phyloP scores from a whole-genome alignment of 2,888 invertebrate species.

The Troglohyphantes excavatus region DNA sequence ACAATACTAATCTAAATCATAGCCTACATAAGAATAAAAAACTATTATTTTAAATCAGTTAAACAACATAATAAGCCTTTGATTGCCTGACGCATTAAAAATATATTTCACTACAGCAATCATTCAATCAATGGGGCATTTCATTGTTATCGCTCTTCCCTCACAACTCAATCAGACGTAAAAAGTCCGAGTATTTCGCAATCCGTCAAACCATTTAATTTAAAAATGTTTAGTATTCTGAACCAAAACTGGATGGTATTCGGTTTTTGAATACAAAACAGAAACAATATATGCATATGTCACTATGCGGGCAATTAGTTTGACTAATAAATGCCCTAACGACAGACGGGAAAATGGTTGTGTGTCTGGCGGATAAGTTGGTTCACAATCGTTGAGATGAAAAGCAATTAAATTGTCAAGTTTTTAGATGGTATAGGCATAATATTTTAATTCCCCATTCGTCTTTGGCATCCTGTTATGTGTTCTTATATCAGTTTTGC shows the following conservation, averaged over 20 bases:
- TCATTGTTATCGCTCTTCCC: background rate
- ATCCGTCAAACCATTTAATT: background rate
- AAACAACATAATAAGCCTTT: background rate
- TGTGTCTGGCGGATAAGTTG: background rate
- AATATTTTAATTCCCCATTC: no score
- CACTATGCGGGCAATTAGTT: background rate
- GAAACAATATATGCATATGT: no score
- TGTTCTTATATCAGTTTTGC: no score
- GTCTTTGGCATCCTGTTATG: no score
- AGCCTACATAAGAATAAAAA: background rate
- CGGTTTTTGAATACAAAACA: background rate
- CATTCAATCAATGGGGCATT: background rate
- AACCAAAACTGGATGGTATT: background rate
- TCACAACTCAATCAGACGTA: background rate
- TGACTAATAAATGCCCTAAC: background rate
- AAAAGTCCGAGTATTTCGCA: background rate
- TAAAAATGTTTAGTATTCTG: background rate
- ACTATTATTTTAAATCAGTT: background rate
- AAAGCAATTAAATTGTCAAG: no score
- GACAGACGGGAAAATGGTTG: background rate
- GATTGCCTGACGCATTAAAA: background rate
- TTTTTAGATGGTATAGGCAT: no score
- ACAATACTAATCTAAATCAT: background rate
- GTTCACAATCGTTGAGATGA: no score
- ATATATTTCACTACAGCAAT: background rate